phyloP scores from a whole-genome alignment of 2,888 invertebrate genomes.

The Heteromurus nitidus region DNA sequence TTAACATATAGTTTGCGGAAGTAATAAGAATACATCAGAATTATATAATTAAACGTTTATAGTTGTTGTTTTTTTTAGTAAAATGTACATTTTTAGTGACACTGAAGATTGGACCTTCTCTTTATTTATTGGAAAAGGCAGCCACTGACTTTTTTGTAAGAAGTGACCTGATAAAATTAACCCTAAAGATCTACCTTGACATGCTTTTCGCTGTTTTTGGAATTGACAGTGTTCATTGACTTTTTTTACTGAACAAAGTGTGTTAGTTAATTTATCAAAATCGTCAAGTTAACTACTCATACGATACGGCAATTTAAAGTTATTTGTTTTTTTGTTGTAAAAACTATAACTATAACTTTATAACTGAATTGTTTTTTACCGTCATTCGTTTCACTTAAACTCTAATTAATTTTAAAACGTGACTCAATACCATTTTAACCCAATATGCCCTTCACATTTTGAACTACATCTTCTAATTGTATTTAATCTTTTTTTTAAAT shows the following conservation, averaged over 20 bases:
- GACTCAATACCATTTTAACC: conserved; percentile 21
- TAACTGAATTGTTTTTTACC: too few species aligned
- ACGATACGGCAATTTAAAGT: too few species aligned
- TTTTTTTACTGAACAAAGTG: too few species aligned
- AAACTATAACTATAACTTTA: too few species aligned
- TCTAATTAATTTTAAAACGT: conserved; percentile 1
- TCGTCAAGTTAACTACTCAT: too few species aligned
- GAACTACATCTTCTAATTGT: conserved; percentile 19
- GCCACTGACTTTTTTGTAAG: conserved; percentile 30
- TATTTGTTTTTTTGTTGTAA: too few species aligned
- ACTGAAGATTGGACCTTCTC: conserved; percentile 66
- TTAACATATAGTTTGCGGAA: too few species aligned
- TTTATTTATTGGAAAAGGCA: conserved; percentile 58
- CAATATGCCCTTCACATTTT: conserved; percentile 51
- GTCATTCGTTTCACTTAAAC: too few species aligned
- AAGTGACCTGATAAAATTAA: conserved; percentile 29
- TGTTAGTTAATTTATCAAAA: too few species aligned
- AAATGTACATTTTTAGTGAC: conserved; percentile 61
- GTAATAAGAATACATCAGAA: too few species aligned
- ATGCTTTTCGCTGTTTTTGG: neutral
- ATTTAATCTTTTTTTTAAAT: neutral
- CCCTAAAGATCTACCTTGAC: neutral
- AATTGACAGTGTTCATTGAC: neutral
- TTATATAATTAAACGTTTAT: too few species aligned
- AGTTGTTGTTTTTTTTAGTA: too few species aligned